phyloP scores from a whole-genome alignment of 2,888 invertebrate species.

The Cacoxenus indagator region DNA sequence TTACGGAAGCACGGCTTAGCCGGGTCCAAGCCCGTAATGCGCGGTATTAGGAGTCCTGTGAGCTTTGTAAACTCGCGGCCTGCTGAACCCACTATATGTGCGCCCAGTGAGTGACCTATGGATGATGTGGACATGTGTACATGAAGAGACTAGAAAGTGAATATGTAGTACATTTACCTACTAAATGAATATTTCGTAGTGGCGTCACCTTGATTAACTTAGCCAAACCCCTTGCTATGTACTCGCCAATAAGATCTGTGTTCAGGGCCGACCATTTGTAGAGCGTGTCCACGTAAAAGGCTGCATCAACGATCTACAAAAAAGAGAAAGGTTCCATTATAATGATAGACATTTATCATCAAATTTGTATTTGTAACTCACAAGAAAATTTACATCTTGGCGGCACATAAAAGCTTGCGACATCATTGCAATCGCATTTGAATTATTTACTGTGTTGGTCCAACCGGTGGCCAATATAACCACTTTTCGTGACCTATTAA shows the following conservation, averaged over 20 bases:
- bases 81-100: slow-evolving; percentile 66
- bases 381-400: slow-evolving; percentile 66
- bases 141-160: too few relatives aligned
- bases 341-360: background rate
- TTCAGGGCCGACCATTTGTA: slow-evolving; percentile 68
- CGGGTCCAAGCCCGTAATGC: slow-evolving; percentile 68
- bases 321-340: background rate
- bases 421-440: slow-evolving; percentile 50
- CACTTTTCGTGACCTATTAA: slow-evolving; percentile 55
- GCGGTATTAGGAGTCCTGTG: slow-evolving; percentile 56
- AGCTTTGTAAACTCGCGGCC: slow-evolving; percentile 58
- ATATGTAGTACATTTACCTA: slow-evolving; percentile 54
- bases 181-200: slow-evolving; percentile 61
- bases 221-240: slow-evolving; percentile 54
- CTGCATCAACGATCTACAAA: slow-evolving; percentile 61
- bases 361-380: slow-evolving; percentile 33
- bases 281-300: slow-evolving; percentile 61
- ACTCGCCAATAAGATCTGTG: slow-evolving; percentile 64
- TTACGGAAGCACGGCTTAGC: slow-evolving; percentile 67
- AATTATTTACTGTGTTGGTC: slow-evolving; percentile 62
- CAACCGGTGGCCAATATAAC: slow-evolving; percentile 68
- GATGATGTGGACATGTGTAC: too few relatives aligned
- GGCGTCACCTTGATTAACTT: slow-evolving; percentile 53
- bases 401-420: slow-evolving; percentile 64
- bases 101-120: slow-evolving; percentile 67